phyloP scores from a whole-genome alignment of 2,888 invertebrate genomes.

The Polymixis flavicincta region DNA sequence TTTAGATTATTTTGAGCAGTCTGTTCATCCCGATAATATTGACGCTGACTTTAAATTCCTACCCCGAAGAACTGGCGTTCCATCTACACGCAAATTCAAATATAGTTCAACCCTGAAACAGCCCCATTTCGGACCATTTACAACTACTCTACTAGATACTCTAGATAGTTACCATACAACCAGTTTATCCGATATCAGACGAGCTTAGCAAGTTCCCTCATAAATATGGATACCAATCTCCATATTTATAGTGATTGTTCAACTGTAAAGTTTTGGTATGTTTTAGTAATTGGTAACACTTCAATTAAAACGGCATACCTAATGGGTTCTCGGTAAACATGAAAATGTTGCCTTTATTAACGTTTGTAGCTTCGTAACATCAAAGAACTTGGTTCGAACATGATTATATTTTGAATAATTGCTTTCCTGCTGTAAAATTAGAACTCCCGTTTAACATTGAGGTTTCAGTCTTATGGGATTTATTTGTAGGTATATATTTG shows the following conservation, averaged over 20 bases:
- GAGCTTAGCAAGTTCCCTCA: conserved; percentile 66
- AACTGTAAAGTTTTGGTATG: conserved; percentile 72
- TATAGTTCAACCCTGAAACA: neutral
- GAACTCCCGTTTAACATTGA: neutral
- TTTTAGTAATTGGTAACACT: conserved; percentile 61
- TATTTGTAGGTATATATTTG: neutral
- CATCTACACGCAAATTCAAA: conserved; percentile 8
- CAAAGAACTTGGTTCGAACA: conserved; percentile 7
- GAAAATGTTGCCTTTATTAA: conserved; percentile 19
- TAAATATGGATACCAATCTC: conserved; percentile 74
- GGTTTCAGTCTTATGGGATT: neutral
- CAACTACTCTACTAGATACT: conserved; percentile 15
- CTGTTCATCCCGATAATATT: no score
- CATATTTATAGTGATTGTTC: conserved; percentile 73
- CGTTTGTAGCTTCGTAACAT: neutral
- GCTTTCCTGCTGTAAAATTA: neutral
- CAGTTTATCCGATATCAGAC: conserved; percentile 55
- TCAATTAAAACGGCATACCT: conserved; percentile 43
- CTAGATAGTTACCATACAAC: conserved; percentile 14
- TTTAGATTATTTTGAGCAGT: no score
- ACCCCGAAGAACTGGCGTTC: neutral
- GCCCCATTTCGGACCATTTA: conserved; percentile 10
- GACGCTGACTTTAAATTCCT: neutral
- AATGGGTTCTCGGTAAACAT: conserved; percentile 23
- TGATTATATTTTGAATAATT: conserved; percentile 11